A percentile compares a stretch with the other conserved stretches of the same genome.
phyloP scores from a whole-genome alignment of 2,888 invertebrate genomes.

The Chalcosyrphus nemorum region DNA sequence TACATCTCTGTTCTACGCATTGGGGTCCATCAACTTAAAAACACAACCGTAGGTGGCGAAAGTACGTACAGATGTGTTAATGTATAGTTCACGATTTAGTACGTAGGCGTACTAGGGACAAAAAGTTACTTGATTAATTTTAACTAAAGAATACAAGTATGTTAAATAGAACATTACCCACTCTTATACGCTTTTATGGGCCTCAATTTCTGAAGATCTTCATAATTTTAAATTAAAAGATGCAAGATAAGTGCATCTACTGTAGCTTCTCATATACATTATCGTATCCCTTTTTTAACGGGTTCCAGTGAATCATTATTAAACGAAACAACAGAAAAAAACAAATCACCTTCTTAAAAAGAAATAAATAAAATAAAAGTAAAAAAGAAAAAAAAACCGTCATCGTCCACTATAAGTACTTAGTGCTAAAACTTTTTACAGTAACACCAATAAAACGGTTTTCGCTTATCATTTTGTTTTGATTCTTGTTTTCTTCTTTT shows the following conservation, averaged over 20 bases:
- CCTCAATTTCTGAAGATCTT: background rate
- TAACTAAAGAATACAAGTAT: too few relatives aligned
- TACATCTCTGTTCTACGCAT: background rate
- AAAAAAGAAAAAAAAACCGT: constrained; percentile 6
- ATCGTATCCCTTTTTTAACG: constrained; percentile 7
- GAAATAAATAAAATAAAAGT: too few relatives aligned
- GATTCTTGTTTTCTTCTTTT: constrained; percentile 25
- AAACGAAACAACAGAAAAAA: too few relatives aligned
- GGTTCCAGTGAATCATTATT: constrained; percentile 49
- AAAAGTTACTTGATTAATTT: too few relatives aligned
- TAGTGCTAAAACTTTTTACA: constrained; percentile 14
- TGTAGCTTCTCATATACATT: background rate
- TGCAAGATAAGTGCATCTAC: background rate
- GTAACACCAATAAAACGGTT: constrained; percentile 49
- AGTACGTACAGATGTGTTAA: background rate
- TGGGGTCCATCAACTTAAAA: background rate
- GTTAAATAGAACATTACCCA: too few relatives aligned
- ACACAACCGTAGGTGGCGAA: background rate
- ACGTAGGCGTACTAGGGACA: background rate
- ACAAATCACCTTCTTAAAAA: too few relatives aligned
- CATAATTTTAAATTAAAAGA: background rate
- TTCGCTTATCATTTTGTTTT: constrained; percentile 62
- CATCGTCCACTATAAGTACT: background rate
- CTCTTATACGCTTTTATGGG: too few relatives aligned
- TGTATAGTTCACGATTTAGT: background rate